phyloP scores from a whole-genome alignment of 2,113 vertebrate genomes.

The Saimiri boliviensis region DNA sequence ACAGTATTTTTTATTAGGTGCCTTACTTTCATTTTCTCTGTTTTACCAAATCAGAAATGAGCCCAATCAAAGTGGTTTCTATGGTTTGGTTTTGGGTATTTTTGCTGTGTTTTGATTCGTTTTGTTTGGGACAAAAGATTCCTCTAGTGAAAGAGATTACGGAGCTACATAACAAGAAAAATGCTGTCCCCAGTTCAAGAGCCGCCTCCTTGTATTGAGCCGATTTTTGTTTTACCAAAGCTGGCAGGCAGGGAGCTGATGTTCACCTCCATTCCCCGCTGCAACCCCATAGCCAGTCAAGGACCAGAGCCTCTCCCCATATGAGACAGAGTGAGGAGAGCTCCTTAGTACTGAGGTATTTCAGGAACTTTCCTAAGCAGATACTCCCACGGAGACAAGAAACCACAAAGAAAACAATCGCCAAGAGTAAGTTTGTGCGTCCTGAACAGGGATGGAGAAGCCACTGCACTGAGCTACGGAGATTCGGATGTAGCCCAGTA shows the following conservation, averaged over 20 bases:
- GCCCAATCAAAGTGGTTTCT: neutral
- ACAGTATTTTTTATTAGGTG: neutral
- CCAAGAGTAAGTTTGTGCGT: slow-evolving; percentile 42
- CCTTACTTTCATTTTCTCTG: neutral
- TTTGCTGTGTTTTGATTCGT: neutral
- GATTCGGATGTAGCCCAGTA: neutral
- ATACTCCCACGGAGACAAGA: neutral
- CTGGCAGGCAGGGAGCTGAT: neutral
- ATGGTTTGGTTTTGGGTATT: neutral
- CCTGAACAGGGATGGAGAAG: neutral
- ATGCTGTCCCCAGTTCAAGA: slow-evolving; percentile 15
- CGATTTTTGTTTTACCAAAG: slow-evolving; percentile 20
- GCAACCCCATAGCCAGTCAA: neutral
- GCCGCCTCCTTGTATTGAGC: neutral
- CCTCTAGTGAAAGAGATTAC: neutral
- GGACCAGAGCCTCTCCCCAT: neutral
- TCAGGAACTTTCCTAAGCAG: slow-evolving; percentile 55
- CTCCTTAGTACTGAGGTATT: neutral
- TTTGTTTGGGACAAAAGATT: neutral
- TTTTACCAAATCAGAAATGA: slow-evolving; percentile 40
- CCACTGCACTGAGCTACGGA: neutral
- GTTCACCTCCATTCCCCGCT: neutral
- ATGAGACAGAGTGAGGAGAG: neutral
- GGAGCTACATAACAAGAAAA: neutral
- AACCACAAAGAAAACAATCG: neutral